Evolutionary conservation across 2,113 vertebrate genomes (phyloP), one percentile per base, ranked within the genome.

Genomic region (Parus major): DNA sequence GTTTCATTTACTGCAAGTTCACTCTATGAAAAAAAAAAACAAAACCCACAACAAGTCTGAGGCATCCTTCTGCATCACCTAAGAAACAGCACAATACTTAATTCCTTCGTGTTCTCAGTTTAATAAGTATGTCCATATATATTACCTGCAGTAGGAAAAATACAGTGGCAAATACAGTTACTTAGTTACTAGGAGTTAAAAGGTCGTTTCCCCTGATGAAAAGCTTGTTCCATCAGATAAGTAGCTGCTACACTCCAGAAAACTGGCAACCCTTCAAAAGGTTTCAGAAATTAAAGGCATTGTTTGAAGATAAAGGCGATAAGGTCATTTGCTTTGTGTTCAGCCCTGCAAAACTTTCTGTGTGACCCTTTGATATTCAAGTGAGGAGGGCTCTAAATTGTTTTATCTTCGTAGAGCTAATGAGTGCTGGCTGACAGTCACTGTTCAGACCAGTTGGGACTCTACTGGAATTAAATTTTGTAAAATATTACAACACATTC

Each of bases 291-390:
- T 90, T 89, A 93, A 86, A 92, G 71, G 27, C 72, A 73, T 78
- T 96, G 90, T 97, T 96, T 97, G 96, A 97, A 97, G 96, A 97
- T 96, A 92, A 95, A 97, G 97, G 68, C 15, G 5, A 80, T 80
- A 81, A 94, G 72, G 82, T 63, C 57, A 76, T 84, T 96, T 95
- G 65, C 91, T 84, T 95, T 95, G 50, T 66, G 61, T 97, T 94
- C 60, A 72, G 87, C 88, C 90, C 86, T 93, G 69, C 80, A 96
- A 88, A 96, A 75, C 92, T 96, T 96, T 82, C 63, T 61, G 78
- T 39, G 78, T 93, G 91, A 95, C 82, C 71, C 42, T 97, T 95
- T 98, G 94, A 96, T 97, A 95, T 91, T 97, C 56, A 96, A 96
- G 94, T 82, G 61, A 95, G 59, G 78, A 84, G 39, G 22, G 63